Conservation (phyloP, 2,888 invertebrate species). For the Pteria penguin region DNA sequence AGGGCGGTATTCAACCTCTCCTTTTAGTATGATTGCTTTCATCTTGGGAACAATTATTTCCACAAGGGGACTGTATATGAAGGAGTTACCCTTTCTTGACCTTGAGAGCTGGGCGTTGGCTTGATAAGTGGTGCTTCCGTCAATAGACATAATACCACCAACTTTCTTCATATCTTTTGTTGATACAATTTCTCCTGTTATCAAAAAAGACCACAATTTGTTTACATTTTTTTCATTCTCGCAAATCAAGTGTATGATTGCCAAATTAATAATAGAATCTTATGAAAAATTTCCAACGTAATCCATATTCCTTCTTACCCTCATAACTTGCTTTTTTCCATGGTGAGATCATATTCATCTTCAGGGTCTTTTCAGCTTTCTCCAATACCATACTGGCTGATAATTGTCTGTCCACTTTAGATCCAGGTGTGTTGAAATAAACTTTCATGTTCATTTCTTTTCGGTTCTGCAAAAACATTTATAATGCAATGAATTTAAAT, state of each 20-base stretch:
- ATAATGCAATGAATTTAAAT: background rate
- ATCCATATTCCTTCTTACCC: constrained; percentile 46
- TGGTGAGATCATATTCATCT: constrained; percentile 73
- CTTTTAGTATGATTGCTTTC: constrained; percentile 42
- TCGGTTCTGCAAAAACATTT: constrained; percentile 51
- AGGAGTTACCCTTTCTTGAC: constrained; percentile 48
- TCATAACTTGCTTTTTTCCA: constrained; percentile 69
- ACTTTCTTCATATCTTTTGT: constrained; percentile 38
- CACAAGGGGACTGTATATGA: constrained; percentile 48
- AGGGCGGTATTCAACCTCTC: constrained; percentile 51
- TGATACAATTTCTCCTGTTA: constrained; percentile 44
- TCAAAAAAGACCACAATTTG: background rate
- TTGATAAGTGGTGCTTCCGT: constrained; percentile 43
- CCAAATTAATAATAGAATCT: no score
- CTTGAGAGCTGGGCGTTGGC: constrained; percentile 44
- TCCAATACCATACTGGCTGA: constrained; percentile 71
- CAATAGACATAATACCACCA: constrained; percentile 50
- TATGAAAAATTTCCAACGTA: background rate
- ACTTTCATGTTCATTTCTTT: constrained; percentile 53
- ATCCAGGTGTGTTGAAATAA: constrained; percentile 90
- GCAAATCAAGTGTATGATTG: no score
- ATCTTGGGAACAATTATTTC: constrained; percentile 40
- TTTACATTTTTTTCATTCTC: background rate
- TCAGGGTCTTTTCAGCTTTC: constrained; percentile 62
- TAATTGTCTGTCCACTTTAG: constrained; percentile 85